Percentiles rank a stretch among this genome's conserved stretches.
These are phyloP conservation scores for Forbesichthys agassizii DNA, from an alignment of 2,113 vertebrate genomes.

Conservation along the genomic window DNA sequence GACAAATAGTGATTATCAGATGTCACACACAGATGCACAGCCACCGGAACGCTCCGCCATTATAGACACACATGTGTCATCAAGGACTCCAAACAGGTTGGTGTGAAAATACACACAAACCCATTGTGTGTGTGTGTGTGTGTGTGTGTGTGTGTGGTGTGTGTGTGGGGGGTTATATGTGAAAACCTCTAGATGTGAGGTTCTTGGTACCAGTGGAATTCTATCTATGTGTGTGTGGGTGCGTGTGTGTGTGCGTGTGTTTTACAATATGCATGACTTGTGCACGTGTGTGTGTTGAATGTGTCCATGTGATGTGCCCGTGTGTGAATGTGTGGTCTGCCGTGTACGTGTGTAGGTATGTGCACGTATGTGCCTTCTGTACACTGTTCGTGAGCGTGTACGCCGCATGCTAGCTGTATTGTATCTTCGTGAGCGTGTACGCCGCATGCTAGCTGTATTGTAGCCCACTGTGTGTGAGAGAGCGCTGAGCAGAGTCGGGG, in stretches of 20 bases:
- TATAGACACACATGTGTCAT: constrained; percentile 20
- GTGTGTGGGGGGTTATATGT: neutral
- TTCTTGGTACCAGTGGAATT: neutral
- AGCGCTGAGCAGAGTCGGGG: constrained; percentile 49
- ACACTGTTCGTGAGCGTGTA: too few species aligned
- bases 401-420: too few species aligned
- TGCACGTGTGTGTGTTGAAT: constrained; percentile 1
- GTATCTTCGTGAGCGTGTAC: too few species aligned
- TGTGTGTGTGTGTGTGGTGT: neutral
- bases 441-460: neutral
- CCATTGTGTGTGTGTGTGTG: neutral
- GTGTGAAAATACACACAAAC: neutral
- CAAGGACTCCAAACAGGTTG: constrained; percentile 31
- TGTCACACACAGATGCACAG: constrained; percentile 7
- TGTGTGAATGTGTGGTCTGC: neutral
- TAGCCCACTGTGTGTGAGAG: constrained; percentile 12
- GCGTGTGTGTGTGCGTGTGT: constrained; percentile 4
- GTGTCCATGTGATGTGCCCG: constrained; percentile 8
- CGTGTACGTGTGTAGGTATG: constrained; percentile 11
- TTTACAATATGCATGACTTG: too few species aligned
- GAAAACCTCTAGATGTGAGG: constrained; percentile 1
- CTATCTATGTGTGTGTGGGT: neutral
- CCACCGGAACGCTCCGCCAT: constrained; percentile 32
- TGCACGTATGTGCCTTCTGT: neutral
- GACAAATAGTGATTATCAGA: constrained; percentile 43